phyloP scores from a whole-genome alignment of 2,888 invertebrate species.

The Mechanitis messenoides region DNA sequence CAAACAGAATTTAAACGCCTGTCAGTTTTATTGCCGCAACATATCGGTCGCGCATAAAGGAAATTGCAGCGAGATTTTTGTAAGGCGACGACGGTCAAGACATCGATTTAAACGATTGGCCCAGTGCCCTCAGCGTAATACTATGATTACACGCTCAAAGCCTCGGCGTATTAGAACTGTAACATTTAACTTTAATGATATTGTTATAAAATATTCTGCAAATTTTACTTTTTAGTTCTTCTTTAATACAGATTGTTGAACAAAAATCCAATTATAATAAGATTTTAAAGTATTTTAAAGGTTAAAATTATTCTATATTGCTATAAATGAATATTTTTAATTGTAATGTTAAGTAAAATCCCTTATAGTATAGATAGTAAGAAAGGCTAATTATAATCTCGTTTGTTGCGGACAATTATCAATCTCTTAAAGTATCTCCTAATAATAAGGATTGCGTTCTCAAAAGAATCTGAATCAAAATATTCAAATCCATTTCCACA shows the following conservation, averaged over 20 bases:
- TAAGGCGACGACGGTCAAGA: slow-evolving; percentile 34
- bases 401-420: too few relatives aligned
- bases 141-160: slow-evolving; percentile 8
- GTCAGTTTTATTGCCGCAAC: slow-evolving; percentile 32
- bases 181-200: neutral
- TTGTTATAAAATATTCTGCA: neutral
- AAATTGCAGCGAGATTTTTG: slow-evolving; percentile 35
- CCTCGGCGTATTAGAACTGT: neutral
- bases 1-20: slow-evolving; percentile 28
- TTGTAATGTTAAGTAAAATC: too few relatives aligned
- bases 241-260: too few relatives aligned
- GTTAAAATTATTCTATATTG: too few relatives aligned
- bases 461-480: neutral
- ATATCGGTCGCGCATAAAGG: slow-evolving; percentile 29
- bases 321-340: too few relatives aligned
- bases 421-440: too few relatives aligned
- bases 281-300: too few relatives aligned
- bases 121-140: slow-evolving; percentile 20
- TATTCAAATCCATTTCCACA: neutral
- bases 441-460: too few relatives aligned
- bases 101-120: slow-evolving; percentile 25
- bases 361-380: too few relatives aligned
- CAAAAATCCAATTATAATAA: too few relatives aligned
- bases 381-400: too few relatives aligned
- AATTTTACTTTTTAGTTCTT: too few relatives aligned